Evolutionary conservation across 2,888 invertebrate species (phyloP), one percentile per base, ranked within the genome.

Genomic region (Apamea monoglypha): DNA sequence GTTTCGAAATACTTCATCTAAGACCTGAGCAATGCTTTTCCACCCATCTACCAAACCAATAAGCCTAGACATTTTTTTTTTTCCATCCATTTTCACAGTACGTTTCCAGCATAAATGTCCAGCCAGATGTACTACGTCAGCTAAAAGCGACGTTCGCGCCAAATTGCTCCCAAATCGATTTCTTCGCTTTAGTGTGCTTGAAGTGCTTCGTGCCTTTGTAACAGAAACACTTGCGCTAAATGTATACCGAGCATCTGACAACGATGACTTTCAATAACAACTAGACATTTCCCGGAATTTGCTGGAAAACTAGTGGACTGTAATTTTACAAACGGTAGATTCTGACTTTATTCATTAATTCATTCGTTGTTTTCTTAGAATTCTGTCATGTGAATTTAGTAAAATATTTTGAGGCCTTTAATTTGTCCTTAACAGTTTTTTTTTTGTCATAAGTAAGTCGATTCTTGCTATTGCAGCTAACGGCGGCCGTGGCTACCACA

Each of bases 151-250:
- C 40, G 64, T 74, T 86, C 66, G 73, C 70, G 67, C 77, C 73
- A 86, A 86, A 86, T 83, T 69, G 76, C 69, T 73, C 56, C 69
- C 69, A 70, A 80, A 80, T 82, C 59, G 82, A 86, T 86, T 75
- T 61, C 73, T 73, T 68, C 63, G 25, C 56, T 82, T 80, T 73
- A 80, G 73, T 74, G 81, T 64, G 68, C 85, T 85, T 61, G 29
- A 80, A 86, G 47, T 50, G 66, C 81, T 67, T 71, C 25, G 21
- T 70, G 64, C 74, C 73, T 73, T 73, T 78, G 50, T 56, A 67
- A 76, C 53, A 70, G 61, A 73, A 83, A 73, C 47, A 77, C 32
- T 82, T 32, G 64, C 29, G 47, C 66, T 82, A 76, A 82, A 82
- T 82, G 64, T 82, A 32, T 80, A 56, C 29, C 53, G 40, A 50